These are phyloP conservation scores for Ataeniobius toweri DNA, from an alignment of 2,797 vertebrate genomes.

Conservation along the genomic window DNA sequence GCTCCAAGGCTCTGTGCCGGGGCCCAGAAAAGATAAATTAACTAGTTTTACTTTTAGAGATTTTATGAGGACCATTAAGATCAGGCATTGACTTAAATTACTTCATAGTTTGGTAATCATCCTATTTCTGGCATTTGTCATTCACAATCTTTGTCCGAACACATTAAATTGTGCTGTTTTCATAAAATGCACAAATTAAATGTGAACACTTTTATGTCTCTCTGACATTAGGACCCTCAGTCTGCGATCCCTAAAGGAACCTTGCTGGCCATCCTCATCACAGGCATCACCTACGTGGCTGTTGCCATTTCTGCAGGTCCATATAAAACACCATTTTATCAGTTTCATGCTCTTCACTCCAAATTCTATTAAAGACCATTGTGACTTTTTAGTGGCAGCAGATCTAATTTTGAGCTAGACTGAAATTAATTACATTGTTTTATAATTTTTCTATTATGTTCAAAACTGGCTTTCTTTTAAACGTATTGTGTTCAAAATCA, in stretches of 20 bases:
- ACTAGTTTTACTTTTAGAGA: neutral
- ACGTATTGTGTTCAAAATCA: neutral
- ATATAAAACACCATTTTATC: too few species aligned
- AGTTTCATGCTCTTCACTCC: too few species aligned
- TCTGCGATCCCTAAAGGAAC: constrained; percentile 97
- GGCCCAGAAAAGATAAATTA: neutral
- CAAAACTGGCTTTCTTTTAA: neutral
- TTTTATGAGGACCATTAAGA: too few species aligned
- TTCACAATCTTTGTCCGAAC: neutral
- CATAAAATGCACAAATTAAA: neutral
- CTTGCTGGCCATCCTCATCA: constrained; percentile 94
- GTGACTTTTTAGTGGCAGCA: neutral
- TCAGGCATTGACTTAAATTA: neutral
- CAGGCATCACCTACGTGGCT: constrained; percentile 89
- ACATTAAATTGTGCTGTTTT: neutral
- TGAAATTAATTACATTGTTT: neutral
- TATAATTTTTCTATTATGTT: too few species aligned
- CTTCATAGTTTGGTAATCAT: neutral
- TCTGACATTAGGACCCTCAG: constrained; percentile 88
- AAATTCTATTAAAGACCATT: too few species aligned
- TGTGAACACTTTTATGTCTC: constrained; percentile 28
- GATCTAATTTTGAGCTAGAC: neutral
- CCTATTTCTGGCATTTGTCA: neutral
- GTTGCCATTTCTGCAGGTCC: constrained; percentile 91
- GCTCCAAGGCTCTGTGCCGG: neutral